Evolutionary conservation across 2,113 vertebrate species (phyloP).

Genomic region (Oncorhynchus tshawytscha): DNA sequence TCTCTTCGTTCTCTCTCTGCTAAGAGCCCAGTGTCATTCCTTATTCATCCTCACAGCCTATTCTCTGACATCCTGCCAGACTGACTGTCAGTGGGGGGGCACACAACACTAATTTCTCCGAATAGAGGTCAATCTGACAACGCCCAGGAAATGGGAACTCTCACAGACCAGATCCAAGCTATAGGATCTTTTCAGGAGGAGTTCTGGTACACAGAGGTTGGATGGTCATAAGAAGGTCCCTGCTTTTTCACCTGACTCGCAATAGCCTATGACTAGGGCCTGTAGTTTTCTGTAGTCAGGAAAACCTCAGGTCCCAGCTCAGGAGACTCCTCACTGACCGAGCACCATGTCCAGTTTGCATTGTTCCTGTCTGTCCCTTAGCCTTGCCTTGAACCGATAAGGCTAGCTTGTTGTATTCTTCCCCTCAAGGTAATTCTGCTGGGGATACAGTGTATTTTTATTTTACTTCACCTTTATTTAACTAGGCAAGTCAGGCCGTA

Average conservation of each 20-base stretch:
- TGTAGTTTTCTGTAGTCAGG: not conserved
- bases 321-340: not conserved
- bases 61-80: conserved; percentile 23
- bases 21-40: conserved; percentile 59
- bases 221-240: not conserved
- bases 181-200: not conserved
- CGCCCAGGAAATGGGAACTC: no score
- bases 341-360: not conserved
- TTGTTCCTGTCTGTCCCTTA: not conserved
- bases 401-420: conserved; percentile 8
- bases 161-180: not conserved
- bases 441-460: not conserved
- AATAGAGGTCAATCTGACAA: no score
- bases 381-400: not conserved
- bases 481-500: no score
- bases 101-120: no score
- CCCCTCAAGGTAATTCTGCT: not conserved
- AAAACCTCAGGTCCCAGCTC: not conserved
- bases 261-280: not conserved
- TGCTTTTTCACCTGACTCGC: not conserved
- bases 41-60: conserved; percentile 64
- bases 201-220: not conserved
- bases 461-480: no score
- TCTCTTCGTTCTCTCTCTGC: conserved; percentile 40
- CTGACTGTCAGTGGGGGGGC: not conserved